These are phyloP conservation scores for Menura novaehollandiae DNA, from an alignment of 2,113 vertebrate species.

Conservation along the genomic window DNA sequence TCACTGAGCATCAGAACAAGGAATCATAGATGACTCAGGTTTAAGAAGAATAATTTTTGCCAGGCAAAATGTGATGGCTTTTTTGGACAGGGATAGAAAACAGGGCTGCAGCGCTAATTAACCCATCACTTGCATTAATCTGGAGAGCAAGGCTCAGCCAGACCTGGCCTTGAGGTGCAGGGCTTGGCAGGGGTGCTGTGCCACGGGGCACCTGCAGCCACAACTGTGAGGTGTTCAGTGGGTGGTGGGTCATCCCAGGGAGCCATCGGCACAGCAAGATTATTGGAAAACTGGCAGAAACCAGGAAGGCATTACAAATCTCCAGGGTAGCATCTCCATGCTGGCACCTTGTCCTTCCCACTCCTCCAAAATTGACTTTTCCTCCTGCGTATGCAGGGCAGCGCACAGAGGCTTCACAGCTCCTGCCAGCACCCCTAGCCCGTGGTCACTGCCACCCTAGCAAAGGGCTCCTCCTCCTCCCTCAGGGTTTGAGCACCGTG, in stretches of 20 bases:
- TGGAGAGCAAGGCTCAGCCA: rapidly evolving
- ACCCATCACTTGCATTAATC: neutral
- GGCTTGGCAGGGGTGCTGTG: neutral
- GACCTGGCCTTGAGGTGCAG: neutral
- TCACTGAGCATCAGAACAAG: neutral
- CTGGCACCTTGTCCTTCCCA: neutral
- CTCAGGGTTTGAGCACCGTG: rapidly evolving
- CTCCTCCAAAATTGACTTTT: neutral
- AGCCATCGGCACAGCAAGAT: neutral
- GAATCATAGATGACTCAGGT: neutral
- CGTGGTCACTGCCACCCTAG: rapidly evolving
- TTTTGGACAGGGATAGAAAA: neutral
- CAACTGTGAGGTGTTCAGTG: rapidly evolving
- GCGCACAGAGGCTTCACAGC: neutral
- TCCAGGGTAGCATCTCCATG: rapidly evolving
- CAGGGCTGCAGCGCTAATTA: neutral
- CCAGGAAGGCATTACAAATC: neutral
- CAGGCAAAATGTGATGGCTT: slow-evolving; percentile 2
- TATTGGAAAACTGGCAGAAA: neutral
- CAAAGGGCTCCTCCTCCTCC: neutral
- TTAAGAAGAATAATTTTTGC: neutral
- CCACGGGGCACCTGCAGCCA: neutral
- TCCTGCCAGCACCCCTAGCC: neutral
- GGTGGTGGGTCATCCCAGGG: neutral
- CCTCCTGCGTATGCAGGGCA: rapidly evolving